A percentile compares a stretch with the other conserved stretches of the same genome.
Evolutionary conservation across 1,140 invertebrate species (phyloP).

Genomic region (Microplitis mediator): DNA sequence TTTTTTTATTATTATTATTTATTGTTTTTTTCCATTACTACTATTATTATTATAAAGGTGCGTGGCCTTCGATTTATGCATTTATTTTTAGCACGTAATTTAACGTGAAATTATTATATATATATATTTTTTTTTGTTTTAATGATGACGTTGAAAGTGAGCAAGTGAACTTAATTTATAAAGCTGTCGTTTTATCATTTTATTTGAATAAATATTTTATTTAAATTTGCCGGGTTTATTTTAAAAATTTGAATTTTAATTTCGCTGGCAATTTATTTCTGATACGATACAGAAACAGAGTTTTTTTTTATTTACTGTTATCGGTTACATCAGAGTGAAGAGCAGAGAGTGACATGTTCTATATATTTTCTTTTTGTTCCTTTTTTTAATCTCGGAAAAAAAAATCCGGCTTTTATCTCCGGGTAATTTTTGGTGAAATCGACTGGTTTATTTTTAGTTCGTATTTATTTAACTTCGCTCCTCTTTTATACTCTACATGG

Average conservation of each 20-base stretch:
- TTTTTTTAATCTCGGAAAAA: not conserved
- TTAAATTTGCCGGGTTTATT: not conserved
- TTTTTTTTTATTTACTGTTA: conserved; percentile 13
- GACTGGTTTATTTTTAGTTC: not conserved
- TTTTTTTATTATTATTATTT: not conserved
- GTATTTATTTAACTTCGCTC: not conserved
- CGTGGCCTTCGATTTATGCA: not conserved
- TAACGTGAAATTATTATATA: too few relatives aligned
- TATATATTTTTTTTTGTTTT: too few relatives aligned
- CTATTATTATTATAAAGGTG: not conserved
- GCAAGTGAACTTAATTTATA: too few relatives aligned
- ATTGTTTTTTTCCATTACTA: not conserved
- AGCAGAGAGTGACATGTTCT: not conserved
- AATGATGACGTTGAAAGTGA: too few relatives aligned
- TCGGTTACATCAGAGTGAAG: conserved; percentile 20
- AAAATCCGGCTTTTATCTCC: not conserved
- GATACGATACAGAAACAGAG: not conserved
- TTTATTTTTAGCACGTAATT: too few relatives aligned
- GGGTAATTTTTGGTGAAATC: too few relatives aligned
- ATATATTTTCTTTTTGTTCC: not conserved
- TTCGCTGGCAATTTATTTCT: not conserved
- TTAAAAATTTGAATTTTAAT: not conserved
- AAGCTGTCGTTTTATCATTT: not conserved
- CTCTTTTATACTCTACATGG: not conserved
- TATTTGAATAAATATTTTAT: not conserved